Evolutionary conservation across 2,797 vertebrate species (phyloP).

Genomic region (Clarias laeviceps): DNA sequence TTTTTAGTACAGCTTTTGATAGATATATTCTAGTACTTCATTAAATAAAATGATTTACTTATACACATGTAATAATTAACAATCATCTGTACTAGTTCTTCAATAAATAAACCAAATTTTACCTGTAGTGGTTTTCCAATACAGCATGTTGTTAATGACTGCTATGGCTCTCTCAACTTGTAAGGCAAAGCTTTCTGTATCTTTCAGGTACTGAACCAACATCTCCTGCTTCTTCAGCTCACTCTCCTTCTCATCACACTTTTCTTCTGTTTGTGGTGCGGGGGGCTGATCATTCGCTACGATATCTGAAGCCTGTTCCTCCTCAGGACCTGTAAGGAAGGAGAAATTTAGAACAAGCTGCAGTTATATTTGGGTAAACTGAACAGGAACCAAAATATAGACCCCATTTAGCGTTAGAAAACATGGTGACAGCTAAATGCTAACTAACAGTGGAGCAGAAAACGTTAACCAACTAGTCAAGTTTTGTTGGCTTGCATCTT

Average conservation of each 20-base stretch:
- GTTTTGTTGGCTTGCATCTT: too few species aligned
- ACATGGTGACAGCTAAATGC: too few species aligned
- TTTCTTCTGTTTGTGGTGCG: slow-evolving; percentile 57
- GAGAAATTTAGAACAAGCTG: not conserved
- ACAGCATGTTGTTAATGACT: slow-evolving; percentile 89
- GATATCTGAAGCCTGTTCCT: slow-evolving; percentile 63
- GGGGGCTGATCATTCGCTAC: slow-evolving; percentile 61
- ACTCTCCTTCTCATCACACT: slow-evolving; percentile 62
- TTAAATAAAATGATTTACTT: not conserved
- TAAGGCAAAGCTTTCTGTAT: slow-evolving; percentile 86
- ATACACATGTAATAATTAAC: not conserved
- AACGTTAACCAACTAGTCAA: too few species aligned
- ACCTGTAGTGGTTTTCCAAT: slow-evolving; percentile 89
- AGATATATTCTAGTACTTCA: too few species aligned
- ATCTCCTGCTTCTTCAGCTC: slow-evolving; percentile 91
- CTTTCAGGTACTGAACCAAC: slow-evolving; percentile 92
- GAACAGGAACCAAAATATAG: not conserved
- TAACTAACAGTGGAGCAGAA: too few species aligned
- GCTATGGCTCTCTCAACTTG: slow-evolving; percentile 88
- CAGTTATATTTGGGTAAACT: not conserved
- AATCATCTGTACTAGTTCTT: not conserved
- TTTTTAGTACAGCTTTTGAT: not conserved
- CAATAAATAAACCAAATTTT: not conserved
- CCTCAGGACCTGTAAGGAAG: slow-evolving; percentile 68
- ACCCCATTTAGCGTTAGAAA: too few species aligned